Percentiles rank a stretch among this genome's conserved stretches.
phyloP scores from a whole-genome alignment of 2,797 vertebrate genomes.

The Notamacropus eugenii region DNA sequence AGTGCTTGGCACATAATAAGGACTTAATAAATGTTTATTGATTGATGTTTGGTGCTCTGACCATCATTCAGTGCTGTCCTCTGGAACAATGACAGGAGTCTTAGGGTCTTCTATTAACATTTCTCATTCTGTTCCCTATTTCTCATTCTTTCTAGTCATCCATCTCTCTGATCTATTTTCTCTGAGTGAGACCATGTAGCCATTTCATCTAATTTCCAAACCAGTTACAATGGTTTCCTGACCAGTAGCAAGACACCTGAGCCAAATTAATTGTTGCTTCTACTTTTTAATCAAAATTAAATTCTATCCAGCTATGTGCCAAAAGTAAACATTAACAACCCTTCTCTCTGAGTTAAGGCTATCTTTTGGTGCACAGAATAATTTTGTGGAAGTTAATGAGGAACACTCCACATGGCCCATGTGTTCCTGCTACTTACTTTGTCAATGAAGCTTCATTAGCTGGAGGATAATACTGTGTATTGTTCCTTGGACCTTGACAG shows the following conservation, averaged over 20 bases:
- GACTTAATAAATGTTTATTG: background rate
- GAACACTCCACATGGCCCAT: conserved; percentile 60
- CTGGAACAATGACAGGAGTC: background rate
- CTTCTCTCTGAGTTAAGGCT: conserved; percentile 81
- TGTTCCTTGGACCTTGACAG: background rate
- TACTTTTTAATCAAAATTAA: conserved; percentile 80
- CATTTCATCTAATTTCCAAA: conserved; percentile 43
- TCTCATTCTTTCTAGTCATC: conserved; percentile 53
- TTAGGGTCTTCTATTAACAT: conserved; percentile 14
- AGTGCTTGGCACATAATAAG: background rate
- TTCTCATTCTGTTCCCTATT: background rate
- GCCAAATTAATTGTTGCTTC: conserved; percentile 70
- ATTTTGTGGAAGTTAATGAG: conserved; percentile 80
- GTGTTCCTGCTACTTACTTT: conserved; percentile 52
- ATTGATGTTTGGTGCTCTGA: background rate
- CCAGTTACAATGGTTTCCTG: conserved; percentile 72
- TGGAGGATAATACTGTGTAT: conserved; percentile 18
- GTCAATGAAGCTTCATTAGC: conserved; percentile 21
- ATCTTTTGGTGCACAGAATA: conserved; percentile 78
- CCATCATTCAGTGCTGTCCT: background rate
- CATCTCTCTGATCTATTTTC: conserved; percentile 59
- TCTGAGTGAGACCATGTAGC: conserved; percentile 48
- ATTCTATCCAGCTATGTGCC: conserved; percentile 75
- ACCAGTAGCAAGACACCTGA: conserved; percentile 52
- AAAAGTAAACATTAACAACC: conserved; percentile 72